Conservation (phyloP, 2,797 vertebrate species). For the Pseudochromis fuscus region DNA sequence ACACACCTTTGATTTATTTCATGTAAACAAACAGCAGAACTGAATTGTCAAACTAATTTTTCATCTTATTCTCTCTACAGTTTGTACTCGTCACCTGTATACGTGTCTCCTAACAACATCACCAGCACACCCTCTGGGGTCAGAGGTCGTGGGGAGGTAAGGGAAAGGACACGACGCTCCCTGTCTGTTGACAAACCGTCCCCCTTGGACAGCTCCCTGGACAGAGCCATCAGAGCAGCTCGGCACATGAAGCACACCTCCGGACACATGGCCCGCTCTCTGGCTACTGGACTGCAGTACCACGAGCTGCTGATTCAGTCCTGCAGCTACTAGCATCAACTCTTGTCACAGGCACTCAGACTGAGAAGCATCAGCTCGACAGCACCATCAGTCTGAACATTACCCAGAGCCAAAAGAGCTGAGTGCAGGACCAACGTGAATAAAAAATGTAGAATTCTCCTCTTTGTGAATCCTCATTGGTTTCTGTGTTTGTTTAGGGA, state of each 20-base stretch:
- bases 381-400: neutral
- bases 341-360: neutral
- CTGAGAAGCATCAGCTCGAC: neutral
- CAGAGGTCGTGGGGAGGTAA: constrained; percentile 30
- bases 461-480: constrained; percentile 9
- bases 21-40: no score
- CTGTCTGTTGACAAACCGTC: constrained; percentile 52
- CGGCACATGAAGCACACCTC: constrained; percentile 82
- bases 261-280: constrained; percentile 82
- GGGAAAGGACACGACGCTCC: constrained; percentile 35
- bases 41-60: no score
- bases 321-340: constrained; percentile 83
- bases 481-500: neutral
- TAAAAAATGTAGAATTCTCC: constrained; percentile 13
- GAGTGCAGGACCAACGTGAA: constrained; percentile 11
- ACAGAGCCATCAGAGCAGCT: constrained; percentile 84
- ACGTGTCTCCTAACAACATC: constrained; percentile 30
- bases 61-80: constrained; percentile 37
- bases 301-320: constrained; percentile 75
- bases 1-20: no score
- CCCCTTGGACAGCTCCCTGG: constrained; percentile 81
- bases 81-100: constrained; percentile 56
- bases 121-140: constrained; percentile 9
- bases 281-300: constrained; percentile 82
- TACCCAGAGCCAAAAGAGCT: neutral